These are phyloP conservation scores for Synanthedon formicaeformis DNA, from an alignment of 2,888 invertebrate genomes.

Conservation along the genomic window DNA sequence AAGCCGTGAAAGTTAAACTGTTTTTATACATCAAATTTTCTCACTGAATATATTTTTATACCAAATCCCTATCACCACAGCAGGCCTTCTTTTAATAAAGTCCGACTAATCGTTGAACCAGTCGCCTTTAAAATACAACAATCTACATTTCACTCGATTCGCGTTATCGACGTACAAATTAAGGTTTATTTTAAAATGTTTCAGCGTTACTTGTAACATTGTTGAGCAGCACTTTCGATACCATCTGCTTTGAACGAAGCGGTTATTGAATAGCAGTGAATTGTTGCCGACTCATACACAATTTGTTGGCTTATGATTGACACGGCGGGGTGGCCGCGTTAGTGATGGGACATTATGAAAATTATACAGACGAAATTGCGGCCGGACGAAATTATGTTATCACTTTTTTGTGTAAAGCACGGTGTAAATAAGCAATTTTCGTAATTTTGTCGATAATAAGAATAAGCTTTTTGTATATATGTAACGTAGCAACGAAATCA, in stretches of 20 bases:
- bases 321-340: conserved; percentile 50
- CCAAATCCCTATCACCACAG: conserved; percentile 23
- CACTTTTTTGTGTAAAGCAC: no score
- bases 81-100: conserved; percentile 14
- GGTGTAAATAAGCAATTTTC: no score
- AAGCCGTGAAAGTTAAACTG: not conserved
- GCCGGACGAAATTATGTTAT: no score
- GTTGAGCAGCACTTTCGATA: conserved; percentile 25
- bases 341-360: conserved; percentile 25
- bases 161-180: not conserved
- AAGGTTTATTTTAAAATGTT: conserved; percentile 1
- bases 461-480: conserved; percentile 2
- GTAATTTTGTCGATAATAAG: not conserved
- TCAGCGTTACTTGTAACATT: conserved; percentile 7
- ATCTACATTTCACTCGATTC: conserved; percentile 1
- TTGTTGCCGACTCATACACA: conserved; percentile 55
- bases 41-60: conserved; percentile 15
- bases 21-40: conserved; percentile 23
- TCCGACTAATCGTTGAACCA: conserved; percentile 11
- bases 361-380: not conserved
- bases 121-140: conserved; percentile 7
- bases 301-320: conserved; percentile 54
- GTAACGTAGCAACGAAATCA: no score
- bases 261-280: conserved; percentile 60
- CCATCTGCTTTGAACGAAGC: conserved; percentile 44